Evolutionary conservation across 2,797 vertebrate genomes (phyloP).

Genomic region (Chiropotes sagulatus): DNA sequence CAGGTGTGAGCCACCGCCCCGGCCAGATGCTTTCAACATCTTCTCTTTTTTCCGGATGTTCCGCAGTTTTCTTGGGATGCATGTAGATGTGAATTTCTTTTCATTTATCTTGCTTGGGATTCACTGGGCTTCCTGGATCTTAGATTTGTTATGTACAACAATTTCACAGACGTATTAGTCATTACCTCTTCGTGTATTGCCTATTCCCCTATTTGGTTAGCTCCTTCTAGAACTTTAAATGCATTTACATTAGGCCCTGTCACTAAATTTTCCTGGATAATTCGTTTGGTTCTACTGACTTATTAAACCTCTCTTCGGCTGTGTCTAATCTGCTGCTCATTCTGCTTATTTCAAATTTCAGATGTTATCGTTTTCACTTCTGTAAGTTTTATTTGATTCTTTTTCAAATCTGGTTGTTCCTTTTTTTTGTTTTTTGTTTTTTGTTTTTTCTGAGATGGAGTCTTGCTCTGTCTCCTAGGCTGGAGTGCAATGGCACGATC

Average conservation of each 20-base stretch:
- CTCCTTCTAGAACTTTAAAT: background rate
- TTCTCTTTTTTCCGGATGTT: background rate
- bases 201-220: background rate
- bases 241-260: accelerated
- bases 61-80: background rate
- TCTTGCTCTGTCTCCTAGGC: no score
- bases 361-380: background rate
- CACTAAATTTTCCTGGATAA: background rate
- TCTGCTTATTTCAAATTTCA: background rate
- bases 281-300: background rate
- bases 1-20: background rate
- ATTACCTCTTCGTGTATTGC: background rate
- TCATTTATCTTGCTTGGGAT: background rate
- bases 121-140: background rate
- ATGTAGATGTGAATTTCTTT: background rate
- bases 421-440: no score
- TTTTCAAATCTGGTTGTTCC: background rate
- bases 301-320: background rate
- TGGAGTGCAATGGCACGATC: no score
- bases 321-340: background rate
- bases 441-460: no score
- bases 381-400: background rate
- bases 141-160: background rate
- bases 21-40: background rate
- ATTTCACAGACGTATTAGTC: background rate